Evolutionary conservation across 2,888 invertebrate species (phyloP), one percentile per base, ranked within the genome.

Genomic region (Cordylochernes scorpioides): DNA sequence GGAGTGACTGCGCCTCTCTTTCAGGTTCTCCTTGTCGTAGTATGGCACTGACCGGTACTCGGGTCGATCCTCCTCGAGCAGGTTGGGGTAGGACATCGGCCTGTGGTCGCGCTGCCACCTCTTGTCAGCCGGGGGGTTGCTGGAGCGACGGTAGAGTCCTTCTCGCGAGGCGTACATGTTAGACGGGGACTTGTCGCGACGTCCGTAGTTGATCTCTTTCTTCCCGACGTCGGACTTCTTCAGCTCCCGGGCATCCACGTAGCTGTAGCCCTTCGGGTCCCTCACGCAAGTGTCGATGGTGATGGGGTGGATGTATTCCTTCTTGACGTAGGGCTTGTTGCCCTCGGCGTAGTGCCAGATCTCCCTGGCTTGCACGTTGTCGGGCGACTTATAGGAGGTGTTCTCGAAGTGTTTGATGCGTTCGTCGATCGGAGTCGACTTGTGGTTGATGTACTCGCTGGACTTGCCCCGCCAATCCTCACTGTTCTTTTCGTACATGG

Each of bases 41-140:
- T n/a, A n/a, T n/a, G n/a, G n/a, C n/a, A n/a, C n/a, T n/a, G n/a
- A n/a, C n/a, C n/a, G n/a, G n/a, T n/a, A n/a, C n/a, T n/a, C n/a
- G n/a, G 35, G 35, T 9, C 33, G 33, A n/a, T 30, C 35, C 9
- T 32, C 33, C 17, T 35, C 35, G 17, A 35, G 28, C 7, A 31
- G 33, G 6, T 29, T 31, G 5, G 37, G 37, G 24, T 34, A 37
- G 4, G 37, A 37, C 8, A 37, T 31, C 3, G 37, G 37, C 12
- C 37, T 32, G 2, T 29, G 15, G 4, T 37, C 37, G 16, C 34
- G 15, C 12, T 28, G 30, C 8, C 24, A 17, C 29, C 31, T 34
- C 27, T 31, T 35, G 14, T 14, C 22, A 8, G 34, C 37, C 7
- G 33, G 9, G 3, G 37, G 37, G 22, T 37, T 37, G 15, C 37